phyloP scores from a whole-genome alignment of 2,113 vertebrate genomes.

The Halcyon senegalensis region DNA sequence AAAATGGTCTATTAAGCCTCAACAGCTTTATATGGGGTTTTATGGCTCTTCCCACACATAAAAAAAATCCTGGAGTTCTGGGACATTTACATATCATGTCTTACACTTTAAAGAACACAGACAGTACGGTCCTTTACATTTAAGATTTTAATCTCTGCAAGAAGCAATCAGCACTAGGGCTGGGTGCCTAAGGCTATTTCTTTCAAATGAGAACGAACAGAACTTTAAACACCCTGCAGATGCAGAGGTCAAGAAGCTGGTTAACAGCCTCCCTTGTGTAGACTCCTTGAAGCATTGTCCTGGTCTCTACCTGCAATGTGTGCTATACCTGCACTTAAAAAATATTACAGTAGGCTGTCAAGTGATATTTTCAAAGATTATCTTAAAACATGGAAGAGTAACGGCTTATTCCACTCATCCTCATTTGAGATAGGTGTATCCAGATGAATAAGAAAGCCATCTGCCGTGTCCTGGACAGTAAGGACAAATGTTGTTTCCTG shows the following conservation, averaged over 20 bases:
- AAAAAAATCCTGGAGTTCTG: neutral
- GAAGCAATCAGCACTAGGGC: neutral
- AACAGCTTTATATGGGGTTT: neutral
- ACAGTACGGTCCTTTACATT: neutral
- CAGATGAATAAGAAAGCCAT: neutral
- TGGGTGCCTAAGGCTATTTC: slow-evolving; percentile 14
- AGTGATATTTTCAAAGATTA: neutral
- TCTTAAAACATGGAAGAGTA: neutral
- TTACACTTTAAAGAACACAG: neutral
- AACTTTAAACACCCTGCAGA: neutral
- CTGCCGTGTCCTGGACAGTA: neutral
- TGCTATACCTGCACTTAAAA: neutral
- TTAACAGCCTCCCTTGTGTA: neutral
- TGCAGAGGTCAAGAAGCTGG: neutral
- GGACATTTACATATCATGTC: neutral
- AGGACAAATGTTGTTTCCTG: neutral
- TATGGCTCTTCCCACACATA: neutral
- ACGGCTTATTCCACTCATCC: neutral
- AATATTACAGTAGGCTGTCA: neutral
- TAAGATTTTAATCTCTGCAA: slow-evolving; percentile 50
- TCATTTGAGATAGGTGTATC: neutral
- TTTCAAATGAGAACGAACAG: slow-evolving; percentile 20
- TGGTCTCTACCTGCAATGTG: neutral
- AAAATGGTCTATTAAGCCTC: neutral
- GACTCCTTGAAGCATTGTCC: neutral